Conservation (phyloP, 2,797 vertebrate species). For the Taeniopygia guttata region DNA sequence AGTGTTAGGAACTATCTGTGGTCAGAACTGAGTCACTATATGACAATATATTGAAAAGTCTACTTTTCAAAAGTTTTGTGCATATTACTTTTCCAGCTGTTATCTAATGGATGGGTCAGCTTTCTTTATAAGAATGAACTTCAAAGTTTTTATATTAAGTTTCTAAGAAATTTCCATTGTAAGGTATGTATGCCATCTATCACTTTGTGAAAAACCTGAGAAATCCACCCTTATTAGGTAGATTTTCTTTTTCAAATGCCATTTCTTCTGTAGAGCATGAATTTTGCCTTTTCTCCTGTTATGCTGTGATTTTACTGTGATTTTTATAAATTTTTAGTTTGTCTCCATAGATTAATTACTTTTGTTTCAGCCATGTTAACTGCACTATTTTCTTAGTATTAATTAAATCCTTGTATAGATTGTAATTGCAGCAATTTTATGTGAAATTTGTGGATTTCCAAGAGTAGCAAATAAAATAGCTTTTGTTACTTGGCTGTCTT, state of each 20-base stretch:
- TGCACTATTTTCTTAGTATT: background rate
- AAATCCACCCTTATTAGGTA: background rate
- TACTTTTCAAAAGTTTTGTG: background rate
- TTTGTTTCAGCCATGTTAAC: background rate
- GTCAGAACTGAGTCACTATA: background rate
- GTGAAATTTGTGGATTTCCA: background rate
- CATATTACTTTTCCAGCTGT: background rate
- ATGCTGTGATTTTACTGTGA: background rate
- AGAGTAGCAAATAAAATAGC: background rate
- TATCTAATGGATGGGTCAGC: background rate
- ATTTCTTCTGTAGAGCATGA: background rate
- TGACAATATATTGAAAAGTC: background rate
- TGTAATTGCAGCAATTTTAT: background rate
- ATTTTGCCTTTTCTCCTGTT: background rate
- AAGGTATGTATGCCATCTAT: rapidly evolving
- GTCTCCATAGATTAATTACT: background rate
- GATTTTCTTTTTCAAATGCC: background rate
- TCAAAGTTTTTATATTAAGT: background rate
- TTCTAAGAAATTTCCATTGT: background rate
- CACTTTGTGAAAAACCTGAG: background rate
- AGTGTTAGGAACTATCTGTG: background rate
- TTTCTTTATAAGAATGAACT: background rate
- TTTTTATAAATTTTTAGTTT: background rate
- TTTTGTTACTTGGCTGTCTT: background rate
- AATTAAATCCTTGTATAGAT: background rate